Conservation (phyloP, 1,140 invertebrate genomes). For the Venturia canescens region DNA sequence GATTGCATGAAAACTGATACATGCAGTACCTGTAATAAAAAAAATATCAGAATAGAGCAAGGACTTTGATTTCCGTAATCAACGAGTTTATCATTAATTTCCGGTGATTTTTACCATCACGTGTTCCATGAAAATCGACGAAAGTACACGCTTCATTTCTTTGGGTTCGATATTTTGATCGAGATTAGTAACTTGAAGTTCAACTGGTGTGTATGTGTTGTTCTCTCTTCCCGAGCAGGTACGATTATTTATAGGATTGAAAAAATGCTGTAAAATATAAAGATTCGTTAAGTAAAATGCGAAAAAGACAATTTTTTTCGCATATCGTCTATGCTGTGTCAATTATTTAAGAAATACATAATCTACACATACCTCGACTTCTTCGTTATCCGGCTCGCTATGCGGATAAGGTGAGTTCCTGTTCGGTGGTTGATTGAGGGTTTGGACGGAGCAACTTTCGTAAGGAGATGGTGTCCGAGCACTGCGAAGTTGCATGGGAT, state of each 20-base stretch:
- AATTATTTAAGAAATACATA: conserved; percentile 44
- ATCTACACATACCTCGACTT: conserved; percentile 66
- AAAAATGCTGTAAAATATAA: conserved; percentile 66
- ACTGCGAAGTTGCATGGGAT: conserved; percentile 60
- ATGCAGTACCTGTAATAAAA: conserved; percentile 79
- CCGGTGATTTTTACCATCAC: conserved; percentile 78
- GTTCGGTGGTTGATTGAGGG: conserved; percentile 61
- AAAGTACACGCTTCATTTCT: conserved; percentile 84
- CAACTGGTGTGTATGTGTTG: conserved; percentile 76
- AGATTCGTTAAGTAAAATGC: neutral
- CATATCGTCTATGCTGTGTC: neutral
- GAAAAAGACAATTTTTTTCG: too few species aligned
- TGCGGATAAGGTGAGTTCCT: conserved; percentile 69
- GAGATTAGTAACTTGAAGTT: conserved; percentile 86
- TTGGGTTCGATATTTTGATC: conserved; percentile 85
- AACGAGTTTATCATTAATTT: neutral
- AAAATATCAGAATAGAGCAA: neutral
- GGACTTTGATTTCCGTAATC: neutral
- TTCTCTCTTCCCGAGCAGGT: conserved; percentile 53
- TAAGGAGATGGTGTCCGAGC: conserved; percentile 73
- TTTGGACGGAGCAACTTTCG: conserved; percentile 58
- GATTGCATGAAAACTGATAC: conserved; percentile 82
- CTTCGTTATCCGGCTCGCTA: conserved; percentile 71
- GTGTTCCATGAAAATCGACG: conserved; percentile 83
- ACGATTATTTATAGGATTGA: conserved; percentile 73